Evolutionary conservation across 1,140 invertebrate species (phyloP).

Genomic region (Musca vetustissima): DNA sequence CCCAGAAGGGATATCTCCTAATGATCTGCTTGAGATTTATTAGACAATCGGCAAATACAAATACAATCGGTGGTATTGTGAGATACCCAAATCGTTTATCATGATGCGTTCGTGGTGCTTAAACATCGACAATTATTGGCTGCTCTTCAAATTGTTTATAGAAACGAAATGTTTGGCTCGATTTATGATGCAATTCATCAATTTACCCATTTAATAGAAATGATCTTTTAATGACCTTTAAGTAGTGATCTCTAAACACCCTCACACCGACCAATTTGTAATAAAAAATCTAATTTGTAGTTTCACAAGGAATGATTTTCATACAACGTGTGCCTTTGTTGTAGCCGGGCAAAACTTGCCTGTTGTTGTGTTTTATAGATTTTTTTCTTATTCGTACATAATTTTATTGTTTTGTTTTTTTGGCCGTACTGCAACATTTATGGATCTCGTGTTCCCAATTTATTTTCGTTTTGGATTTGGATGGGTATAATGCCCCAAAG

Average conservation of each 20-base stretch:
- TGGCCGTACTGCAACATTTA: not conserved
- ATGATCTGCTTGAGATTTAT: no score
- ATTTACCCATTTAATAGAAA: no score
- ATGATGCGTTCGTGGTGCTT: no score
- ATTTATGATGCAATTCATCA: no score
- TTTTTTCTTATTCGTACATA: no score
- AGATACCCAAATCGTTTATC: no score
- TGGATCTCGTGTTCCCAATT: not conserved
- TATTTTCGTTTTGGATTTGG: not conserved
- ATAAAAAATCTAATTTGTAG: constrained; percentile 13
- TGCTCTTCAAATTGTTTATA: no score
- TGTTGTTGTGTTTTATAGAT: not conserved
- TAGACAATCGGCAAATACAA: no score
- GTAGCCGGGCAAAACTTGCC: not conserved
- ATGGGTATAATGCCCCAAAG: constrained; percentile 4
- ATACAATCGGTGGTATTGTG: no score
- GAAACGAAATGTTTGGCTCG: no score
- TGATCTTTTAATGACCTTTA: constrained; percentile 3
- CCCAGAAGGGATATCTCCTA: no score
- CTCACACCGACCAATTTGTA: constrained; percentile 3
- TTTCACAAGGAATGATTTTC: not conserved
- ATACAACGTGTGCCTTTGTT: not conserved
- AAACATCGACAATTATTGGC: no score
- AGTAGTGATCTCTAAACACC: constrained; percentile 12
- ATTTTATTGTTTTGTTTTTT: not conserved